phyloP scores from a whole-genome alignment of 2,888 invertebrate species.

The Cybosia mesomella region DNA sequence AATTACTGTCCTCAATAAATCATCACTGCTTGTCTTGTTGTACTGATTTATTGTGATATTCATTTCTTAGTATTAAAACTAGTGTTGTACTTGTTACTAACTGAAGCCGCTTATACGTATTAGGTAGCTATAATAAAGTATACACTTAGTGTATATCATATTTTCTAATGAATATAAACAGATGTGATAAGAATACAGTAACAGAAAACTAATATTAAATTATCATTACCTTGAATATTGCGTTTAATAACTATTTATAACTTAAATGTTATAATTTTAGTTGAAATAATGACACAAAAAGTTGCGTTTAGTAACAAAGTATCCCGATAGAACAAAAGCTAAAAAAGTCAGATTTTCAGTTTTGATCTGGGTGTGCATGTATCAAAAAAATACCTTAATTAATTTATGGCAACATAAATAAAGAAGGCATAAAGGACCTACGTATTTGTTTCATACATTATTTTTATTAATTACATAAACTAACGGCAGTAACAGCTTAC shows the following conservation, averaged over 20 bases:
- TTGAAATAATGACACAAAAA: background rate
- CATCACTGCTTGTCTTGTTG: constrained; percentile 22
- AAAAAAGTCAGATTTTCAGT: background rate
- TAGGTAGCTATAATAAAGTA: background rate
- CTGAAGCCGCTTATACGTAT: constrained; percentile 37
- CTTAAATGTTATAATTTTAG: background rate
- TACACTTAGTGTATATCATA: background rate
- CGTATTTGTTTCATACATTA: background rate
- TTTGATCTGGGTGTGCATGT: background rate
- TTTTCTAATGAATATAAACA: background rate
- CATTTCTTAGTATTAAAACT: constrained; percentile 32
- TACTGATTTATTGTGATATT: constrained; percentile 14
- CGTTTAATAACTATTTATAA: background rate
- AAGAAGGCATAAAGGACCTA: constrained; percentile 42
- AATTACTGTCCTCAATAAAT: constrained; percentile 39
- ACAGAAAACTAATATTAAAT: background rate
- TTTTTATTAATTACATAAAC: background rate
- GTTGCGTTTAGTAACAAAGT: background rate
- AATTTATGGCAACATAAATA: constrained; percentile 56
- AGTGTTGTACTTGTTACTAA: constrained; percentile 48
- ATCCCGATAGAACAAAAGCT: background rate
- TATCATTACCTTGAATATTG: background rate
- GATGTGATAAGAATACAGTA: background rate
- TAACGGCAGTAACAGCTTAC: background rate
- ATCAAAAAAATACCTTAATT: constrained; percentile 42